Conservation (phyloP, 2,113 vertebrate species). For the Nothobranchius furzeri region DNA sequence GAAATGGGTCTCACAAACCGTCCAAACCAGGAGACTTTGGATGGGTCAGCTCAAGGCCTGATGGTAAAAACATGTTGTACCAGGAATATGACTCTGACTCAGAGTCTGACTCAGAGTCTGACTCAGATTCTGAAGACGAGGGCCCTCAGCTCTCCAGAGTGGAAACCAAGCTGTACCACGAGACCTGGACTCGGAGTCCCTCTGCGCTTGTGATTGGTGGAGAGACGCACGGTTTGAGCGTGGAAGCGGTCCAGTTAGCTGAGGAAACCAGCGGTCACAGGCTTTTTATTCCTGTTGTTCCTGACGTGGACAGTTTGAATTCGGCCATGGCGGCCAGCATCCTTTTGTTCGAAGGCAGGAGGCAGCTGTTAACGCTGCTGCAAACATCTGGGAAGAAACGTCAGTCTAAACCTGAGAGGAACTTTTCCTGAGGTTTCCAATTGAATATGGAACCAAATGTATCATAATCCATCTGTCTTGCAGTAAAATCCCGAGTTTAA, state of each 20-base stretch:
- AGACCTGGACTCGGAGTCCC: slow-evolving; percentile 80
- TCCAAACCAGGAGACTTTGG: slow-evolving; percentile 65
- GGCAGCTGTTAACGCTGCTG: slow-evolving; percentile 76
- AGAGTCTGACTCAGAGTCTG: too few species aligned
- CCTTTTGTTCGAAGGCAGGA: slow-evolving; percentile 90
- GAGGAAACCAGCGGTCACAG: slow-evolving; percentile 79
- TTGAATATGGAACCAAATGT: background rate
- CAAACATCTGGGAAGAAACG: slow-evolving; percentile 43
- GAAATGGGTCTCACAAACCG: background rate
- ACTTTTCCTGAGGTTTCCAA: slow-evolving; percentile 15
- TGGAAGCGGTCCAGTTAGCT: slow-evolving; percentile 80
- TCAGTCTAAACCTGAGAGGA: slow-evolving; percentile 26
- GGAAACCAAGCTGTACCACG: slow-evolving; percentile 76
- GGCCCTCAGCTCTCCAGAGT: slow-evolving; percentile 65
- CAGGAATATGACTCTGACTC: slow-evolving; percentile 66
- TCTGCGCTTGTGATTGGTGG: slow-evolving; percentile 88
- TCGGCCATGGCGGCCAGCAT: slow-evolving; percentile 89
- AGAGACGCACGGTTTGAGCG: slow-evolving; percentile 87
- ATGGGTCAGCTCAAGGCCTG: slow-evolving; percentile 66
- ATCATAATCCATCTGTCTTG: background rate
- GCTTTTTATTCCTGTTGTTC: slow-evolving; percentile 84
- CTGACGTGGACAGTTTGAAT: slow-evolving; percentile 88
- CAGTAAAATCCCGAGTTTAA: slow-evolving; percentile 10
- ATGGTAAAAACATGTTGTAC: slow-evolving; percentile 12
- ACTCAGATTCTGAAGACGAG: slow-evolving; percentile 24